Evolutionary conservation across 2,797 vertebrate species (phyloP).

Genomic region (Phoxinus dragarum): DNA sequence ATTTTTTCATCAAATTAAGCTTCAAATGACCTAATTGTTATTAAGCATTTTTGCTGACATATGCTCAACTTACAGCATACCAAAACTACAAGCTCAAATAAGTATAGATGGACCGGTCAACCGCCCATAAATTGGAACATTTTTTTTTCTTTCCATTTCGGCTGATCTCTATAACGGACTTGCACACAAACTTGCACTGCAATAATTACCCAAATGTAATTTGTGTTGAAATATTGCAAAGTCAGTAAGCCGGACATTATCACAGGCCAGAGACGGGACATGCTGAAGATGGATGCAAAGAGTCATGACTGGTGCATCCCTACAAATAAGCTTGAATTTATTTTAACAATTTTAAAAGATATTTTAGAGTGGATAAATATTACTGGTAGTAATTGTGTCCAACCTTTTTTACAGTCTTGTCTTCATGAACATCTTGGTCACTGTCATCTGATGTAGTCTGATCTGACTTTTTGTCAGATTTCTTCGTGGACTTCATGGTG

Average conservation of each 20-base stretch:
- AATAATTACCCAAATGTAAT: no score
- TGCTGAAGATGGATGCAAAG: background rate
- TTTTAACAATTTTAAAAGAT: background rate
- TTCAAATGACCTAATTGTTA: background rate
- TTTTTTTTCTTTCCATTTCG: no score
- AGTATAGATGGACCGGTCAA: no score
- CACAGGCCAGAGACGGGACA: no score
- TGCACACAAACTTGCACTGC: no score
- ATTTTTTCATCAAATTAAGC: background rate
- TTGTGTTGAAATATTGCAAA: no score
- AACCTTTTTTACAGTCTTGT: slow-evolving; percentile 47
- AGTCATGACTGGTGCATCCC: background rate
- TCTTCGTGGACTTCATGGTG: slow-evolving; percentile 65
- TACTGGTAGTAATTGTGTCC: background rate
- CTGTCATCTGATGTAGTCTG: slow-evolving; percentile 64
- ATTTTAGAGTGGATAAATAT: background rate
- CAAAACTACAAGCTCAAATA: background rate
- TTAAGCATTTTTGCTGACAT: background rate
- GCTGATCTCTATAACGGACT: no score
- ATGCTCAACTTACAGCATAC: background rate
- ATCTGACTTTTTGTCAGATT: slow-evolving; percentile 56
- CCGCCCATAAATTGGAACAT: no score
- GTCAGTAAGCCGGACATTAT: no score
- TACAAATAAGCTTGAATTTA: background rate
- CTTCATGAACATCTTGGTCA: slow-evolving; percentile 51